Base-by-base conservation (phyloP, 1,140 invertebrate species). In the Papilio xuthus region DNA sequence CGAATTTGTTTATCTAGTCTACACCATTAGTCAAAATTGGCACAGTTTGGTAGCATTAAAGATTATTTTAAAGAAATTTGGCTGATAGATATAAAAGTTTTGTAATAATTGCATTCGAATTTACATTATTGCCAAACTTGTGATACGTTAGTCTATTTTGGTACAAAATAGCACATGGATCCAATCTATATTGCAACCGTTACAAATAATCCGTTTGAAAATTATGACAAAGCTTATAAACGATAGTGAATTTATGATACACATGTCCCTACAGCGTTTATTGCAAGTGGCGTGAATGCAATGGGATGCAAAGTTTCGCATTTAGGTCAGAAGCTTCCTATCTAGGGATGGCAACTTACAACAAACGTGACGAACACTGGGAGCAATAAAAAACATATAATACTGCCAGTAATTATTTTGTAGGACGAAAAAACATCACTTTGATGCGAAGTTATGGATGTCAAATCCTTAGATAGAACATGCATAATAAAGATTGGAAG, bases 291-390 rank as follows among this genome's bases (percentile, higher is more conserved):
- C 81, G 74, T 79, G 74, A 77, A 78, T 75, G 37, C n/a, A 72
- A 32, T 41, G 78, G 76, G 42, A 81, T 44, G 71, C 74, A 78
- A 28, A 26, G 23, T 80, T 82, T 82, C 77, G 28, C 79, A 84
- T 85, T 53, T 53, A 53, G 50, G 50, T 53, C 50, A 53, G 50
- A 53, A 53, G 50, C 50, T 20, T 53, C n/a, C 50, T 53, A n/a
- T 53, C n/a, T 9, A 53, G 50, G 50, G 50, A 0, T 53, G 50
- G 15, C 50, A 53, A 53, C 50, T 20, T 53, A 50, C 1, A 4
- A 50, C 6, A 50, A 50, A 50, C 13, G 0, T 44, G 2, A 50
- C 47, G 15, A 50, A 50, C 18, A 50, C 47, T 18, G 7, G 4
- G 12, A 1, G 1, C 47, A n/a, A 15, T 6, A n/a, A 44, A 10